phyloP scores from a whole-genome alignment of 2,797 vertebrate species.

The Danio kyathit region DNA sequence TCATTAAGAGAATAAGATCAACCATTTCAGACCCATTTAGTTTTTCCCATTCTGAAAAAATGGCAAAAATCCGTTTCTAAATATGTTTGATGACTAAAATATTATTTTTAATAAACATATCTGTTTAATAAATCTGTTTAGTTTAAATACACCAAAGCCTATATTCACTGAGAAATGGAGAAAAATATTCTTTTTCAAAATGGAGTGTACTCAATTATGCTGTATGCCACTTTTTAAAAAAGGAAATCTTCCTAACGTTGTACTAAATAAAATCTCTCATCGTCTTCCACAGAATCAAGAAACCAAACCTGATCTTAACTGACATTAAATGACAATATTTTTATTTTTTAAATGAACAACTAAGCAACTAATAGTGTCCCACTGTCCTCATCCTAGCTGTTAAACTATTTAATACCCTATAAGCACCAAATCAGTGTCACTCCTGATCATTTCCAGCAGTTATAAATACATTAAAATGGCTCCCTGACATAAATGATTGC shows the following conservation, averaged over 20 bases:
- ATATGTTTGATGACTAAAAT: no score
- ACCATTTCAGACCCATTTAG: no score
- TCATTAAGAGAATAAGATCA: no score
- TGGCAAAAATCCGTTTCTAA: no score
- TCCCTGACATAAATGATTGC: slow-evolving; percentile 7
- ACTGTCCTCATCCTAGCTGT: not conserved
- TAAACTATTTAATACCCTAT: not conserved
- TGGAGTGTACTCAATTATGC: no score
- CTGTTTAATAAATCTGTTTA: no score
- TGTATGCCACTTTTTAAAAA: not conserved
- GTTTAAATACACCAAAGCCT: no score
- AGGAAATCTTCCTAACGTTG: not conserved
- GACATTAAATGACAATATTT: not conserved
- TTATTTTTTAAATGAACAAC: not conserved
- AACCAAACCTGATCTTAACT: not conserved
- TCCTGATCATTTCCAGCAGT: not conserved
- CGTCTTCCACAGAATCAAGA: not conserved
- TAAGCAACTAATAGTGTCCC: no score
- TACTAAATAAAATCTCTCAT: not conserved
- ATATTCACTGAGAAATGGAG: no score
- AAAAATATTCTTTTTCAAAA: no score
- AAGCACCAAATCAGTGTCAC: slow-evolving; percentile 17
- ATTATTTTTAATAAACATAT: no score
- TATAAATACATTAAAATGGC: not conserved
- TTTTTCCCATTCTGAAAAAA: no score